These are phyloP conservation scores for Tyrannus savana DNA, from an alignment of 2,113 vertebrate genomes.

Conservation along the genomic window DNA sequence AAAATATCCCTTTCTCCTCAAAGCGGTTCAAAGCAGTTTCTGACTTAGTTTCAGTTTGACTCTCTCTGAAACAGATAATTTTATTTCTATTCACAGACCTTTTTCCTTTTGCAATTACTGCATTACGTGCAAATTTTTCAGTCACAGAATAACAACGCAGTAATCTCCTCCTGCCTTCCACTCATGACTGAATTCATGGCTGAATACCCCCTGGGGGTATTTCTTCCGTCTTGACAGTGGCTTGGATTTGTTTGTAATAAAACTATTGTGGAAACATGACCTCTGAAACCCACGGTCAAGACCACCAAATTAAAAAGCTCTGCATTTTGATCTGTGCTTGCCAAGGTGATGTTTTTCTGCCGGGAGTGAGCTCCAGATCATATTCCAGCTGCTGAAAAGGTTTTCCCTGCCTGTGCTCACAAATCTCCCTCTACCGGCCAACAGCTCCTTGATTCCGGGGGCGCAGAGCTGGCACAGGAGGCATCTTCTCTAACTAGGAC, in stretches of 20 bases:
- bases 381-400: not conserved
- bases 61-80: not conserved
- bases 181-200: not conserved
- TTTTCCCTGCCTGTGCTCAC: not conserved
- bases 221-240: not conserved
- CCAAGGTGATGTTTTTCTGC: not conserved
- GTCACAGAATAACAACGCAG: not conserved
- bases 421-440: slow-evolving; percentile 9
- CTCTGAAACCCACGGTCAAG: not conserved
- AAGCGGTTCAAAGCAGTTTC: not conserved
- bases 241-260: not conserved
- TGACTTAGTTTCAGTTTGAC: not conserved
- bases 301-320: not conserved
- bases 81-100: not conserved
- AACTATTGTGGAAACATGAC: not conserved
- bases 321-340: not conserved
- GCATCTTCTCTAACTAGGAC: not conserved
- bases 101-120: not conserved
- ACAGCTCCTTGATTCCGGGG: not conserved
- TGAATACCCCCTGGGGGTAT: not conserved
- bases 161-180: not conserved
- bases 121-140: not conserved
- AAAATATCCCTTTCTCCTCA: not conserved
- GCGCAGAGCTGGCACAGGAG: not conserved
- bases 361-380: not conserved